These are phyloP conservation scores for Tupaia chinensis DNA, from an alignment of 2,113 vertebrate species.

Conservation along the genomic window DNA sequence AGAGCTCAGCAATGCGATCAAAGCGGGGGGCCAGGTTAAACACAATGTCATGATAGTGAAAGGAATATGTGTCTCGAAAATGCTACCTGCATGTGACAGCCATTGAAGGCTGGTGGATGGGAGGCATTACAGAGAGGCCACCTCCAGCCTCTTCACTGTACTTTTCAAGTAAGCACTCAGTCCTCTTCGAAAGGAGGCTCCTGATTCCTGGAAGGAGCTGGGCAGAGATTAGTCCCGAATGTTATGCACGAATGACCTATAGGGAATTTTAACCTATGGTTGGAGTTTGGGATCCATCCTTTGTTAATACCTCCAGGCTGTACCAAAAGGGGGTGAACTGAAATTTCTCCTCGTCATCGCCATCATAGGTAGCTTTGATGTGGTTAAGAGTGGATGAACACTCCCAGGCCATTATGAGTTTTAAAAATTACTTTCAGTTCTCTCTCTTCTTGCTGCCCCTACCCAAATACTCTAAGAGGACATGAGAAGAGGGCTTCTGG, in stretches of 20 bases:
- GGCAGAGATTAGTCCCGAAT: background rate
- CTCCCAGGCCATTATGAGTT: background rate
- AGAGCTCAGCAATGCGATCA: background rate
- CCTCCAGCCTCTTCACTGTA: background rate
- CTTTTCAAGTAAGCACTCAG: slow-evolving; percentile 1
- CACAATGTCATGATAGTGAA: background rate
- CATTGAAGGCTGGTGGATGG: background rate
- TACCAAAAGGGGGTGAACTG: background rate
- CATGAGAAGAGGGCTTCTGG: background rate
- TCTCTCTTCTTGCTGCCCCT: background rate
- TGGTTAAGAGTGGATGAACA: background rate
- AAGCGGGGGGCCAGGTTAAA: background rate
- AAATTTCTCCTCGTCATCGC: background rate
- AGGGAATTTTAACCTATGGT: background rate
- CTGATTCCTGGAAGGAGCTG: background rate
- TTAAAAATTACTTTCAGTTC: background rate
- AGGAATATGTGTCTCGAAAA: background rate
- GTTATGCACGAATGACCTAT: background rate
- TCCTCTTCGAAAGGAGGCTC: background rate
- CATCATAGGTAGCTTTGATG: background rate
- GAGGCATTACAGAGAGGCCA: background rate
- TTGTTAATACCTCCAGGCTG: background rate
- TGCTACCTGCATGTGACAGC: background rate
- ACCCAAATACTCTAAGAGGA: background rate
- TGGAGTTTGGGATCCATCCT: background rate